Conservation (phyloP, 2,113 vertebrate species). For the Colaptes auratus region DNA sequence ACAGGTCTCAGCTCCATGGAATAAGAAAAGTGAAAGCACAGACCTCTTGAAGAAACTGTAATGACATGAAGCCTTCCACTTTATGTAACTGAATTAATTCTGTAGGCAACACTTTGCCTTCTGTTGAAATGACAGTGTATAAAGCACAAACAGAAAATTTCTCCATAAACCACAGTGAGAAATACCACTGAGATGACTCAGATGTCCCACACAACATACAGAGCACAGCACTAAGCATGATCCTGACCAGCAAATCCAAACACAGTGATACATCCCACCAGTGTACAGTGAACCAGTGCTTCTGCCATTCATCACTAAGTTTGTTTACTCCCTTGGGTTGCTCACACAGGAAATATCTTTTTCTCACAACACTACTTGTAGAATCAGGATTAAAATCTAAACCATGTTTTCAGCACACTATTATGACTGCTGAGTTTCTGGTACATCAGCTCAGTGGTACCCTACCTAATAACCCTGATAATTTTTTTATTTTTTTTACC, state of each 20-base stretch:
- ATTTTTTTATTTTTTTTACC: neutral
- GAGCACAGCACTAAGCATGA: neutral
- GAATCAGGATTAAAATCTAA: neutral
- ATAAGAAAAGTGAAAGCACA: neutral
- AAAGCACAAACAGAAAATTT: neutral
- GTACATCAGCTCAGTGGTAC: neutral
- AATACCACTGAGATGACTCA: neutral
- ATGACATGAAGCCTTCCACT: neutral
- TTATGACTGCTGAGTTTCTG: neutral
- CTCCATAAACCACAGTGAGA: neutral
- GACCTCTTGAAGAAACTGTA: neutral
- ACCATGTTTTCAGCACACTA: neutral
- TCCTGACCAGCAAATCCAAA: neutral
- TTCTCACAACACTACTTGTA: neutral
- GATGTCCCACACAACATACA: accelerated
- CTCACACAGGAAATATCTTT: neutral
- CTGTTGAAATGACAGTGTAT: neutral
- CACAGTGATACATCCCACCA: neutral
- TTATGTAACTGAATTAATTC: neutral
- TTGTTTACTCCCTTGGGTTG: accelerated
- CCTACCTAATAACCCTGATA: neutral
- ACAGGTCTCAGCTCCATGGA: neutral
- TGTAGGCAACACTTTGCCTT: neutral
- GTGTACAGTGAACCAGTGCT: neutral
- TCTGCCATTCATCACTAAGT: neutral